Conservation (phyloP, 2,888 invertebrate species). For the Mechanitis mazaeus region DNA sequence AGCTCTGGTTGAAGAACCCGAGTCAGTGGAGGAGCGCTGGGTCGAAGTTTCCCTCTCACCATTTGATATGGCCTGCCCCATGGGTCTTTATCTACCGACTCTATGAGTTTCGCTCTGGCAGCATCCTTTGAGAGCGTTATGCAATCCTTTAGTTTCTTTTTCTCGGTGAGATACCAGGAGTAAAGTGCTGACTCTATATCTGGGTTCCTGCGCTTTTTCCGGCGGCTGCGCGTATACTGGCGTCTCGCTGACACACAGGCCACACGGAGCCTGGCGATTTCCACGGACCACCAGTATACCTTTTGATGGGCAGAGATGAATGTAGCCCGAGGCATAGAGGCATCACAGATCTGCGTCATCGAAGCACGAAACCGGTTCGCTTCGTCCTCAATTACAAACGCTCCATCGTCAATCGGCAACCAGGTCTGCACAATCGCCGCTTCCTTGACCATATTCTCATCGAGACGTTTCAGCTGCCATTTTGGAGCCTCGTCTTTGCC, state of each 20-base stretch:
- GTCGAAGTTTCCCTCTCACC: conserved; percentile 10
- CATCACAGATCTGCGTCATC: conserved; percentile 23
- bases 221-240: conserved; percentile 11
- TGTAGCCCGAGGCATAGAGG: conserved; percentile 14
- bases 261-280: conserved; percentile 11
- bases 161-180: conserved; percentile 6
- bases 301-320: background rate
- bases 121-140: conserved; percentile 15
- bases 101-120: conserved; percentile 8
- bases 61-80: conserved; percentile 16
- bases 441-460: conserved; percentile 7
- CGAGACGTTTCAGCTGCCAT: conserved; percentile 7
- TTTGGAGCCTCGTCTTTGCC: background rate
- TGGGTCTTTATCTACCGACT: conserved; percentile 10
- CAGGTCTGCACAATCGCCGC: conserved; percentile 17
- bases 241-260: conserved; percentile 16
- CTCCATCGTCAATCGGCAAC: background rate
- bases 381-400: conserved; percentile 9
- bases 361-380: conserved; percentile 12
- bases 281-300: conserved; percentile 23
- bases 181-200: conserved; percentile 6
- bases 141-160: conserved; percentile 5
- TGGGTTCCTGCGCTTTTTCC: conserved; percentile 5
- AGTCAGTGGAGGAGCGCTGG: conserved; percentile 12
- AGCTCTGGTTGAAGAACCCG: conserved; percentile 8